phyloP scores from a whole-genome alignment of 2,113 vertebrate species.

The Leptodactylus fuscus region DNA sequence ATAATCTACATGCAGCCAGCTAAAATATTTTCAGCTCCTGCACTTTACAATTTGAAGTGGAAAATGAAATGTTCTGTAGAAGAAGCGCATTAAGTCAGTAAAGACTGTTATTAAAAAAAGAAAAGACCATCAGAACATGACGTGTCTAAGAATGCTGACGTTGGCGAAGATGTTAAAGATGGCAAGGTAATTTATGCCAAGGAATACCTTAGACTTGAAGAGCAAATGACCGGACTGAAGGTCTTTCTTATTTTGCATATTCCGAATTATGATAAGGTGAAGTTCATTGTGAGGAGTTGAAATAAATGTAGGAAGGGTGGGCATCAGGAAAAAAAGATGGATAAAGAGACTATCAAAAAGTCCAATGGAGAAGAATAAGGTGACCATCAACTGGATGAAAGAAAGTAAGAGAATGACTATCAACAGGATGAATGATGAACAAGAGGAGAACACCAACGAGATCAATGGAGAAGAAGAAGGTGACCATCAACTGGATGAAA shows the following conservation, averaged over 20 bases:
- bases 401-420: too few species aligned
- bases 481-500: too few species aligned
- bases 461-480: too few species aligned
- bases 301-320: too few species aligned
- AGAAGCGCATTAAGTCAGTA: background rate
- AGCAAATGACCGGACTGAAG: background rate
- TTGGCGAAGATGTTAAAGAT: background rate
- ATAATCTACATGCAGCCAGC: conserved; percentile 6
- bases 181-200: background rate
- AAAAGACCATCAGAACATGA: background rate
- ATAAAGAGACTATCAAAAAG: too few species aligned
- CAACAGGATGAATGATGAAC: too few species aligned
- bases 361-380: too few species aligned
- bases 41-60: conserved; percentile 1
- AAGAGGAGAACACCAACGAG: too few species aligned
- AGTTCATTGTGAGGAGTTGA: too few species aligned
- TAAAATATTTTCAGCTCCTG: conserved; percentile 12
- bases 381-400: too few species aligned
- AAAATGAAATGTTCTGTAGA: conserved; percentile 18
- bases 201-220: background rate
- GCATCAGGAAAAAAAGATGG: too few species aligned
- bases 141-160: background rate
- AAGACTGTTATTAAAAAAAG: background rate
- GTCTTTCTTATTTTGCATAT: background rate
- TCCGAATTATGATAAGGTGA: background rate